Percentiles rank a stretch among this genome's conserved stretches.
phyloP scores from a whole-genome alignment of 1,140 invertebrate genomes.

The Adelges cooleyi region DNA sequence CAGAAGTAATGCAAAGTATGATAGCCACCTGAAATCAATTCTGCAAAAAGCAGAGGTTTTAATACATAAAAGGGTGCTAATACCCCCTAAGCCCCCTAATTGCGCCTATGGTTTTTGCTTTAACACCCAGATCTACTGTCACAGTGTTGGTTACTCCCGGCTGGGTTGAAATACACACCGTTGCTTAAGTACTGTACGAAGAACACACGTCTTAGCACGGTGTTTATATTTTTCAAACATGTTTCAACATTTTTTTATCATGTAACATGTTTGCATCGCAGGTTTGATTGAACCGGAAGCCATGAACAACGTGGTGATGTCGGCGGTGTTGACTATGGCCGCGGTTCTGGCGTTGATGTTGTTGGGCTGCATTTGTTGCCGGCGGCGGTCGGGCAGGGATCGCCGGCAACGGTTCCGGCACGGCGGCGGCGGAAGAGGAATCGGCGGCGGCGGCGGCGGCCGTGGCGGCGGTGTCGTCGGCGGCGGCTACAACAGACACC shows the following conservation, averaged over 20 bases:
- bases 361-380: slow-evolving; percentile 39
- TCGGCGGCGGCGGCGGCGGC: slow-evolving; percentile 33
- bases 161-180: no score
- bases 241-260: slow-evolving; percentile 30
- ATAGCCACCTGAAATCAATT: no score
- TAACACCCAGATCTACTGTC: no score
- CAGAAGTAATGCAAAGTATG: no score
- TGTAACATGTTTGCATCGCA: not conserved
- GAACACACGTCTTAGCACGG: no score
- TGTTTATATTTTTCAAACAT: no score
- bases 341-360: slow-evolving; percentile 36
- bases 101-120: no score
- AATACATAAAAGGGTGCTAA: no score
- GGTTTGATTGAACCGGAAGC: slow-evolving; percentile 29
- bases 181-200: no score
- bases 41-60: no score
- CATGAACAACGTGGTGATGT: slow-evolving; percentile 32
- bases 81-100: no score
- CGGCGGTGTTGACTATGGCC: slow-evolving; percentile 36
- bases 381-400: slow-evolving; percentile 35
- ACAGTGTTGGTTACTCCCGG: no score
- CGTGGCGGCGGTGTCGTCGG: slow-evolving; percentile 37
- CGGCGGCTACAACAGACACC: slow-evolving; percentile 28
- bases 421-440: slow-evolving; percentile 36
- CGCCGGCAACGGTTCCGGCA: slow-evolving; percentile 36